Evolutionary conservation across 2,113 vertebrate genomes (phyloP).

Genomic region (Arenaria interpres): DNA sequence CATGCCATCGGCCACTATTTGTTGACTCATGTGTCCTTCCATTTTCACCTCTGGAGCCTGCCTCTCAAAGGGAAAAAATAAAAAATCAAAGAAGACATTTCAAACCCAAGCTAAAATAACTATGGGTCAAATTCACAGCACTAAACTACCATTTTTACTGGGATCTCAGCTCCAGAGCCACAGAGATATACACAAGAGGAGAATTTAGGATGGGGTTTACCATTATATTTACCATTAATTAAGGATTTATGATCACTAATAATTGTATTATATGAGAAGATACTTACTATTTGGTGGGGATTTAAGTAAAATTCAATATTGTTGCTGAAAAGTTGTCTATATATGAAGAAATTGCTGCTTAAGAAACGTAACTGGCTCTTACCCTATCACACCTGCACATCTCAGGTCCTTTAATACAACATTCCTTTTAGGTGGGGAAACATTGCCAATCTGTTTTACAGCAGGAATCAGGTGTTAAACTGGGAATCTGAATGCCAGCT

Average conservation of each 20-base stretch:
- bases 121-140: not conserved
- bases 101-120: not conserved
- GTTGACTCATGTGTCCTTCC: not conserved
- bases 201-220: not conserved
- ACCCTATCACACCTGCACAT: not conserved
- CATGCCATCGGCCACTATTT: not conserved
- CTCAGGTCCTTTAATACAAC: not conserved
- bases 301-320: not conserved
- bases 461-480: not conserved
- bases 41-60: not conserved
- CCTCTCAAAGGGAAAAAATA: not conserved
- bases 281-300: not conserved
- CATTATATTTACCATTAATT: not conserved
- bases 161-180: not conserved
- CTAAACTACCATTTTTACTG: not conserved
- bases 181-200: not conserved
- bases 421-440: not conserved
- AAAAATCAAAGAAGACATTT: not conserved
- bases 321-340: not conserved
- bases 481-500: not conserved
- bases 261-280: not conserved
- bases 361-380: not conserved
- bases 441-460: not conserved
- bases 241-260: not conserved
- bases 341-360: not conserved